Percentiles rank a stretch among this genome's conserved stretches.
phyloP scores from a whole-genome alignment of 2,797 vertebrate genomes.

The Cryptoprocta ferox region DNA sequence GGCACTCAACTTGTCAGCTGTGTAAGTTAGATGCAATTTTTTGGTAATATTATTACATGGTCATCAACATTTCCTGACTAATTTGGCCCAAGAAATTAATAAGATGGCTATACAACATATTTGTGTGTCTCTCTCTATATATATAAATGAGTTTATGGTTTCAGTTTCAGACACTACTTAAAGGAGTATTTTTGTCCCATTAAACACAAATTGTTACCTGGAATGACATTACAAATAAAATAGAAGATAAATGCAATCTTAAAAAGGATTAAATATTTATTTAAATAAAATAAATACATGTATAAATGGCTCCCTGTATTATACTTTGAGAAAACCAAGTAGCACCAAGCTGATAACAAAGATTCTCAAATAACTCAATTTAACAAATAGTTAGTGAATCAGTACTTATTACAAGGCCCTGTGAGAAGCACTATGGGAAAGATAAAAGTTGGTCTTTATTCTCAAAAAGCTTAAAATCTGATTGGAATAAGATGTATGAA shows the following conservation, averaged over 20 bases:
- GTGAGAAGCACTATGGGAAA: neutral
- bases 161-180: neutral
- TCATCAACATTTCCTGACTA: neutral
- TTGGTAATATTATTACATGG: neutral
- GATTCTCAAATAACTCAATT: neutral
- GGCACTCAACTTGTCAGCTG: neutral
- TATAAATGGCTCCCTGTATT: neutral
- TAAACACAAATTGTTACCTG: neutral
- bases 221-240: neutral
- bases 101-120: neutral
- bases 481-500: neutral
- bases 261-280: neutral
- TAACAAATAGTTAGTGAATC: neutral
- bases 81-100: neutral
- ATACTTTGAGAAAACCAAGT: neutral
- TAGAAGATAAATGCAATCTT: neutral
- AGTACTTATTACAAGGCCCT: neutral
- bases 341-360: neutral
- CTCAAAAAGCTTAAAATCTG: neutral
- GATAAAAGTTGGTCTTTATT: neutral
- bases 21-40: neutral
- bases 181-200: neutral
- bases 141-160: neutral
- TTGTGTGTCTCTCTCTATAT: no score
- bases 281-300: neutral